These are phyloP conservation scores for Abramis brama DNA, from an alignment of 2,113 vertebrate genomes.

Conservation along the genomic window DNA sequence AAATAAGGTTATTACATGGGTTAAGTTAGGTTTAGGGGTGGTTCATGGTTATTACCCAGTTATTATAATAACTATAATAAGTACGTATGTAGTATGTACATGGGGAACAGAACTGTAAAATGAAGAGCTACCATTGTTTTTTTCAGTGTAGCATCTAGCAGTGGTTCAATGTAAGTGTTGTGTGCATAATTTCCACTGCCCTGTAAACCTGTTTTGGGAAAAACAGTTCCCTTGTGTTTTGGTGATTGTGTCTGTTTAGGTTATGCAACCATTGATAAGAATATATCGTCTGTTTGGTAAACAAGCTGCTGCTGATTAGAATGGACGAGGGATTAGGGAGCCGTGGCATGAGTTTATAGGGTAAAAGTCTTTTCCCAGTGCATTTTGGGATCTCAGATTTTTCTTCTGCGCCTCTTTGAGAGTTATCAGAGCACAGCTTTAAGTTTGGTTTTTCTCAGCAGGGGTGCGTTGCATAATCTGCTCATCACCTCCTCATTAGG, in stretches of 20 bases:
- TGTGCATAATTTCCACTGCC: conserved; percentile 5
- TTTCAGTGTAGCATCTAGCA: background rate
- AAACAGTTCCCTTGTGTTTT: background rate
- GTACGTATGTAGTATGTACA: no score
- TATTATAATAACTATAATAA: no score
- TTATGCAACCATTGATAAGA: conserved; percentile 13
- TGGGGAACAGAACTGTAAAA: no score
- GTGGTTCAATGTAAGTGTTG: background rate
- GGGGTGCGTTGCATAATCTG: conserved; percentile 31
- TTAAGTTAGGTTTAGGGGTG: no score
- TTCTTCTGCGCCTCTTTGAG: background rate
- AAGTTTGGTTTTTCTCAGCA: conserved; percentile 5
- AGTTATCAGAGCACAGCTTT: conserved; percentile 20
- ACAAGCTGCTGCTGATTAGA: background rate
- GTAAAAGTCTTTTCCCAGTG: background rate
- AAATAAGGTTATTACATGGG: no score
- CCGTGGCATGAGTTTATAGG: background rate
- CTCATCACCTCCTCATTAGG: conserved; percentile 35
- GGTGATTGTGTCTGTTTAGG: background rate
- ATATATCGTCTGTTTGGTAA: conserved; percentile 23
- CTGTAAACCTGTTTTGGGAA: background rate
- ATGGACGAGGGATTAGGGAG: background rate
- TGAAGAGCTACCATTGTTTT: no score
- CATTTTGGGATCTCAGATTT: background rate
- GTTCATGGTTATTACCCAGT: no score